phyloP scores from a whole-genome alignment of 2,113 vertebrate species.

The Cyprinodon brontotheroides region DNA sequence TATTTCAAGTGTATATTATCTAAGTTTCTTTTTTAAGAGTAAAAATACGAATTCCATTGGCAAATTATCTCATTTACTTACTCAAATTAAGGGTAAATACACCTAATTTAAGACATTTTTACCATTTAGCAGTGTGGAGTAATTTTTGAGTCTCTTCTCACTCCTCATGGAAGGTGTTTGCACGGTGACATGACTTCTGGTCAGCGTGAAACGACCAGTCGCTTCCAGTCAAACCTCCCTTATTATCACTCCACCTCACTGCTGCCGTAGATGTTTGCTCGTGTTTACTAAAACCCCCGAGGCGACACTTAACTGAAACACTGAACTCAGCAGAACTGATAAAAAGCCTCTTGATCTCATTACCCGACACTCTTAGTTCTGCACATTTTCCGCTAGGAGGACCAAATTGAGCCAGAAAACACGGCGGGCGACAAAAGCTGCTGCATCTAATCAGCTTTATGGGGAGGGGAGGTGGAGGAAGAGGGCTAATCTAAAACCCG shows the following conservation, averaged over 20 bases:
- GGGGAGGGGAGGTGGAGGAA: slow-evolving; percentile 14
- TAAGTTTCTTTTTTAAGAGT: no score
- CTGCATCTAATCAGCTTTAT: slow-evolving; percentile 70
- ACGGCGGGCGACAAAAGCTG: slow-evolving; percentile 62
- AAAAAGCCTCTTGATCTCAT: slow-evolving; percentile 65
- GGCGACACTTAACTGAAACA: slow-evolving; percentile 53
- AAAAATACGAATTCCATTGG: no score
- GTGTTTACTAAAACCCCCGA: slow-evolving; percentile 31
- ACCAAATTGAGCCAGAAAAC: slow-evolving; percentile 65
- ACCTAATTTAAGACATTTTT: no score
- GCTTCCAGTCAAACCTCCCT: slow-evolving; percentile 11
- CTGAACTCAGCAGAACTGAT: slow-evolving; percentile 60
- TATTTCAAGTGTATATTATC: no score
- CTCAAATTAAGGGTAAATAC: no score
- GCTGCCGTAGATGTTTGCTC: slow-evolving; percentile 28
- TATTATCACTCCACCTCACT: slow-evolving; percentile 18
- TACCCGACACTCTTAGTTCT: slow-evolving; percentile 61
- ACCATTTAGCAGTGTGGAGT: no score
- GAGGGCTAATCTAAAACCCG: slow-evolving; percentile 21
- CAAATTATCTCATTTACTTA: no score
- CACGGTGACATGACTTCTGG: slow-evolving; percentile 1
- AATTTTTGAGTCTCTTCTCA: background rate
- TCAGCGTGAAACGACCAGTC: background rate
- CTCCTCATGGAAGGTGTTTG: background rate
- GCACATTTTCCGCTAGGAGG: slow-evolving; percentile 68